Evolutionary conservation across 2,888 invertebrate genomes (phyloP), one percentile per base, ranked within the genome.

Genomic region (Acronicta psi): DNA sequence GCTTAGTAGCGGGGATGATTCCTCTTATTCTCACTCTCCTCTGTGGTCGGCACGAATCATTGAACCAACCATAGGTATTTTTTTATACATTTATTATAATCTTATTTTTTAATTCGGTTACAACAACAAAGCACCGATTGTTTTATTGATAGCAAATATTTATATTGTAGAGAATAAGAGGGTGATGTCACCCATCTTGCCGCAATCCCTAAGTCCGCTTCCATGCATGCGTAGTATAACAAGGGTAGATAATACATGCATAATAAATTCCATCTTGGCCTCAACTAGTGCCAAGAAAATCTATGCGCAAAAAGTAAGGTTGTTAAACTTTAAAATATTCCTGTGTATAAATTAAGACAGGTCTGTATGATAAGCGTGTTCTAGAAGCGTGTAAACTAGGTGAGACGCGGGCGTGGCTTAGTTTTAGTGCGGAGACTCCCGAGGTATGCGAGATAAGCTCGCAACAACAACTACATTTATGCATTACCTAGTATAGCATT

Each of bases 261-360:
- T n/a, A 50, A 66, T 66, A 65, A 53, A 65, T 67, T 46, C 36
- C 45, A 31, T 46, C 46, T 65, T 67, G 50, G 50, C 53, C 59
- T n/a, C 38, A 46, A 17, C 8, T 17, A 43, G 16, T 67, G 60
- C 67, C 65, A 66, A 60, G 54, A 54, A 66, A 46, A 65, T 54
- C 60, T 51, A 36, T 23, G n/a, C 41, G 25, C 49, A 40, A 11
- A 40, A 51, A 44, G 17, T 54, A 51, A 42, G 37, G 17, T 14
- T 23, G 45, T 41, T 18, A 41, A n/a, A 13, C 14, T 38, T 45
- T 38, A 47, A 41, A 45, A 25, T 23, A 18, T 47, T 47, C 38
- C 25, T 49, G 43, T 53, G 40, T 50, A 8, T 46, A 47, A 51
- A 54, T 57, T 54, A 68, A 50, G 52, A 56, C 49, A 36, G 46